phyloP scores from a whole-genome alignment of 2,113 vertebrate species.

The Tor tambroides region DNA sequence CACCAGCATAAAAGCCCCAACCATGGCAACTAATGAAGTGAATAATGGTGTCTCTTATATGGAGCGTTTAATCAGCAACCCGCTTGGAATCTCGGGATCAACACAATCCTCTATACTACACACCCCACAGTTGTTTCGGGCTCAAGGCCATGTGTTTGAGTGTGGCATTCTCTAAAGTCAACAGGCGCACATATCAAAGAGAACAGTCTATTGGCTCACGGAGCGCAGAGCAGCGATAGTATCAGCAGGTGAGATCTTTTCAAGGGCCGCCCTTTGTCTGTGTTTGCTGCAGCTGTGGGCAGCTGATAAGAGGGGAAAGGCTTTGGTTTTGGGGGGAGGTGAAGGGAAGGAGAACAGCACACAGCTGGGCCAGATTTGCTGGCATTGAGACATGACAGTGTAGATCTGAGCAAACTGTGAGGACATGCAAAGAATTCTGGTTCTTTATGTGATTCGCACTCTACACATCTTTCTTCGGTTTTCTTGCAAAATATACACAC shows the following conservation, averaged over 20 bases:
- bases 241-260: conserved; percentile 79
- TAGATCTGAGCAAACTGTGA: conserved; percentile 26
- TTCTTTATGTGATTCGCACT: background rate
- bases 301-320: conserved; percentile 63
- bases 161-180: conserved; percentile 64
- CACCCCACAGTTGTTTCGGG: background rate
- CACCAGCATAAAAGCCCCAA: background rate
- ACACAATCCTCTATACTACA: conserved; percentile 5
- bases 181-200: conserved; percentile 67
- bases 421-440: background rate
- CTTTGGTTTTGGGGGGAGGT: conserved; percentile 30
- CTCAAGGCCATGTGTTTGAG: conserved; percentile 49
- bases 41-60: background rate
- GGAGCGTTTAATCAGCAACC: background rate
- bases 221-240: conserved; percentile 70
- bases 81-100: background rate
- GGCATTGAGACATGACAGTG: conserved; percentile 57
- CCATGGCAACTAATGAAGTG: background rate
- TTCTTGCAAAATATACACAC: background rate
- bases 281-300: conserved; percentile 75
- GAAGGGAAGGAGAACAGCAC: conserved; percentile 47
- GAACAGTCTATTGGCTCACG: conserved; percentile 68
- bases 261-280: conserved; percentile 69
- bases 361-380: conserved; percentile 59
- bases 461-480: background rate